A percentile compares a stretch with the other conserved stretches of the same genome.
These are phyloP conservation scores for Larimichthys polyactis DNA, from an alignment of 2,113 vertebrate species.

Conservation along the genomic window DNA sequence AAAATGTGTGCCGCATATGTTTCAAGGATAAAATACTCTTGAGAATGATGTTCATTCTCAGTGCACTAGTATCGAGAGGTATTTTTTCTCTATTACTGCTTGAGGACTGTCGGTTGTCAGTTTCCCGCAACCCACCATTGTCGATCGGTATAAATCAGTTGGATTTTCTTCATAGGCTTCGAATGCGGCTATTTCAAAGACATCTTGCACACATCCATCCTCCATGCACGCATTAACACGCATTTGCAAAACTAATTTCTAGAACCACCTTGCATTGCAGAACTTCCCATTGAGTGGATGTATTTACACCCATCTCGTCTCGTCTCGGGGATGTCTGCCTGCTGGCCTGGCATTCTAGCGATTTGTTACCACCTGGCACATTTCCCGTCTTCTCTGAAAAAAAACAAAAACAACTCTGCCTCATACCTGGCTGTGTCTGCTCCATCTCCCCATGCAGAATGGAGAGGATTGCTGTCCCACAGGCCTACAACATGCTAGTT, in stretches of 20 bases:
- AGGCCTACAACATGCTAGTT: conserved; percentile 44
- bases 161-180: background rate
- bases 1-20: conserved; percentile 51
- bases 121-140: conserved; percentile 2
- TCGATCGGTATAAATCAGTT: conserved; percentile 6
- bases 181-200: background rate
- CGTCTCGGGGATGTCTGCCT: conserved; percentile 55
- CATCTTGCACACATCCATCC: background rate
- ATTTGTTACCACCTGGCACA: conserved; percentile 71
- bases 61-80: background rate
- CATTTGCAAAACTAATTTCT: conserved; percentile 17
- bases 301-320: conserved; percentile 57
- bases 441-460: conserved; percentile 39
- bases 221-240: background rate
- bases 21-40: conserved; percentile 67
- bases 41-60: conserved; percentile 59
- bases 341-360: conserved; percentile 59
- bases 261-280: conserved; percentile 27
- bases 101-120: conserved; percentile 25
- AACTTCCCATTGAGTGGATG: conserved; percentile 58
- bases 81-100: conserved; percentile 39
- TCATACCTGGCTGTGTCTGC: conserved; percentile 55
- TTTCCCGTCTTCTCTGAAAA: conserved; percentile 47
- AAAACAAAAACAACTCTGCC: conserved; percentile 7
- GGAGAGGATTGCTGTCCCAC: conserved; percentile 47